These are phyloP conservation scores for Aselliscus stoliczkanus DNA, from an alignment of 2,797 vertebrate species.

Conservation along the genomic window DNA sequence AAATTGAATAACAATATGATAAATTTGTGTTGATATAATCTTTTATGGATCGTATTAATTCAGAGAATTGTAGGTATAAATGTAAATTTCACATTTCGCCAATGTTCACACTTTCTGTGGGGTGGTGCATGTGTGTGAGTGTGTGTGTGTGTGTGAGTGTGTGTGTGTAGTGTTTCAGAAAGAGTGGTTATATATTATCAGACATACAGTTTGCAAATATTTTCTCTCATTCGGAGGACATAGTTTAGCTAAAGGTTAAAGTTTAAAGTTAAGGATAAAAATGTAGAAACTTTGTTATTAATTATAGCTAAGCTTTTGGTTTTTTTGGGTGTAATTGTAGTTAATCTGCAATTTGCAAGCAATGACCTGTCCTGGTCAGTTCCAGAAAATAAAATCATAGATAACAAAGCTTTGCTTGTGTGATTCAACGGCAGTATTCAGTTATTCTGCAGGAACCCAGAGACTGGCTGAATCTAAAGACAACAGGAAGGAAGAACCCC, in stretches of 20 bases:
- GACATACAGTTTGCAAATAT: background rate
- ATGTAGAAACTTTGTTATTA: background rate
- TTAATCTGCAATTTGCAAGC: background rate
- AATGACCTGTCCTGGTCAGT: background rate
- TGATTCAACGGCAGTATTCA: background rate
- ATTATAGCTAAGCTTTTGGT: background rate
- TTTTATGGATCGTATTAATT: background rate
- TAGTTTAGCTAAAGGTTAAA: background rate
- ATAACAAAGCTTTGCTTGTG: background rate
- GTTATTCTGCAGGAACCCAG: background rate
- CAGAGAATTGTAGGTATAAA: background rate
- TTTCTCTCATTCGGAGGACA: background rate
- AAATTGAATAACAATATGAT: background rate
- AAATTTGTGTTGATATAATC: background rate
- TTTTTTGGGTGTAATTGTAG: too few relatives aligned
- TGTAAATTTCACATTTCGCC: background rate
- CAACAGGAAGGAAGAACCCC: background rate
- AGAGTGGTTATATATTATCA: background rate
- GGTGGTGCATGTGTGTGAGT: background rate
- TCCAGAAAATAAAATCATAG: background rate
- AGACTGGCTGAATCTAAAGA: background rate
- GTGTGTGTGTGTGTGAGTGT: background rate
- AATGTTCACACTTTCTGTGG: background rate
- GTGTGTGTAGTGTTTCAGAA: background rate
- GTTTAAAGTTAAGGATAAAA: background rate